Base-by-base conservation (phyloP, 2,797 vertebrate species). In the Rhinophrynus dorsalis region DNA sequence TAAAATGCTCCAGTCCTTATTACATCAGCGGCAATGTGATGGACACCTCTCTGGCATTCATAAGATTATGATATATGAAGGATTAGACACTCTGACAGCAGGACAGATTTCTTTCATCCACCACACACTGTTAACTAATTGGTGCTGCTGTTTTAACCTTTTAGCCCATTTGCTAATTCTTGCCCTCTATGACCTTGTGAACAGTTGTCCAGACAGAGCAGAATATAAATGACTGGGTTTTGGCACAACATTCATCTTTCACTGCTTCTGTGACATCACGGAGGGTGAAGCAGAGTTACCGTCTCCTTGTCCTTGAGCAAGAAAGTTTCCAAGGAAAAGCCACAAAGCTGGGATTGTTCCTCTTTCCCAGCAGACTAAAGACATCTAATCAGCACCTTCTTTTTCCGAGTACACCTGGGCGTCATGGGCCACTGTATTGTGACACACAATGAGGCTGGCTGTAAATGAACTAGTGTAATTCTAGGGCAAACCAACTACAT, bases 311-410 rank as follows among this genome's bases (percentile, higher is more conserved):
- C 29, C 23, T 40, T 13, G n/a, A 26, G 12, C 26, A 26, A 27
- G 20, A 33, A 10, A 26, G 33, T 54, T 44, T 29, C 29, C 24
- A 17, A 11, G 23, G 15, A 32, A 24, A 40, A 40, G 9, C 27
- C 10, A 61, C 57, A 69, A 42, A 32, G 47, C 10, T 5, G 27
- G 1, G 1, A 69, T 45, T 69, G 47, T 60, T 40, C 33, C 35
- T 29, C 13, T 52, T 23, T 42, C 21, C 18, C 5, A 40, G 32
- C 1, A 12, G 2, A 35, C 10, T n/a, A n/a, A n/a, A n/a, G n/a
- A n/a, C n/a, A n/a, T n/a, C n/a, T n/a, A n/a, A n/a, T n/a, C n/a
- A n/a, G n/a, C n/a, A n/a, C n/a, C n/a, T n/a, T n/a, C n/a, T n/a
- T n/a, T n/a, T n/a, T n/a, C n/a, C n/a, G n/a, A n/a, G n/a, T n/a